phyloP scores from a whole-genome alignment of 2,797 vertebrate species.

The Sebastes taczanowskii region DNA sequence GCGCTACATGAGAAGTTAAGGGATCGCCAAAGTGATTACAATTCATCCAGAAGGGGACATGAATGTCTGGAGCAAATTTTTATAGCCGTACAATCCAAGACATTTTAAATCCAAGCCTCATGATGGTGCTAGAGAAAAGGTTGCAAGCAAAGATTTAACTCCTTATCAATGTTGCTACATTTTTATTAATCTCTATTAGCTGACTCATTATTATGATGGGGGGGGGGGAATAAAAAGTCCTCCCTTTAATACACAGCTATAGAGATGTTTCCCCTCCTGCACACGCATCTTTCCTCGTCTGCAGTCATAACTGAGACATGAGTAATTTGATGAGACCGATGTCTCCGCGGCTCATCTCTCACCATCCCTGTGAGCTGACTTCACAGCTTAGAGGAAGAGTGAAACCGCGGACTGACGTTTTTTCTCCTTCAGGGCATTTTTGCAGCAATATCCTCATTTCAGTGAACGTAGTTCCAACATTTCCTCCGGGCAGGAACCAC shows the following conservation, averaged over 20 bases:
- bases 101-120: not conserved
- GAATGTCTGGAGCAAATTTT: not conserved
- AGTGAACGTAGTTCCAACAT: not conserved
- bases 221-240: conserved; percentile 15
- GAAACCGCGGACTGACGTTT: conserved; percentile 22
- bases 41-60: not conserved
- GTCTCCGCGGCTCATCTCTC: conserved; percentile 51
- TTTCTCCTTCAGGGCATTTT: conserved; percentile 13
- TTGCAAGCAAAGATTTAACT: not conserved
- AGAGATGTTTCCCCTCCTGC: not conserved
- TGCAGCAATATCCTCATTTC: conserved; percentile 22
- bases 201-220: not conserved
- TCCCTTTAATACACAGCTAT: not conserved
- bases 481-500: conserved; percentile 17
- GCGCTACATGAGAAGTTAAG: too few species aligned
- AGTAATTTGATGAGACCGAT: conserved; percentile 25
- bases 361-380: conserved; percentile 32
- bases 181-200: not conserved
- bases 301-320: conserved; percentile 13
- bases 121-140: not conserved
- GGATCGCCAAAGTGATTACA: not conserved
- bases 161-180: not conserved
- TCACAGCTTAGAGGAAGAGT: conserved; percentile 17
- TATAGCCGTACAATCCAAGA: not conserved
- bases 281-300: not conserved